These are phyloP conservation scores for Chelonus insularis DNA, from an alignment of 1,140 invertebrate species.

Conservation along the genomic window DNA sequence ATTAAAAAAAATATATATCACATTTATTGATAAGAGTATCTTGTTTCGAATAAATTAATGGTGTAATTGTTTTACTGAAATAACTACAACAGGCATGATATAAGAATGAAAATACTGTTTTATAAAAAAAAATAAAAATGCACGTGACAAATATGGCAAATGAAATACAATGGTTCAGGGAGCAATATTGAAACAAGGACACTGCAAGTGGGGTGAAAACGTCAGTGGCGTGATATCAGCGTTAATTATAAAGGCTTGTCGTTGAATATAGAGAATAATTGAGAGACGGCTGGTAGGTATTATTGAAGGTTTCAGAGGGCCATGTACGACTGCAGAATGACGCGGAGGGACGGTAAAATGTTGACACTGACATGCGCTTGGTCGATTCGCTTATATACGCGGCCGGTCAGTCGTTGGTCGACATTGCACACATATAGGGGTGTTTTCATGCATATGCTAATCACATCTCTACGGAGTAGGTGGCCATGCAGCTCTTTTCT, in stretches of 20 bases:
- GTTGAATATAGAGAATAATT: constrained; percentile 8
- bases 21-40: too few relatives aligned
- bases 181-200: background rate
- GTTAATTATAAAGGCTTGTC: constrained; percentile 8
- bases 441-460: constrained; percentile 54
- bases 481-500: background rate
- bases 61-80: too few relatives aligned
- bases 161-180: background rate
- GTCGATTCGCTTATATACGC: constrained; percentile 13
- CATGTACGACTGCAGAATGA: background rate
- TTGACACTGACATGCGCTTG: constrained; percentile 32
- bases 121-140: background rate
- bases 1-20: too few relatives aligned
- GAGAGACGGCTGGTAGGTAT: constrained; percentile 14
- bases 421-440: constrained; percentile 19
- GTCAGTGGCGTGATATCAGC: constrained; percentile 24
- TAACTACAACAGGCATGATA: too few relatives aligned
- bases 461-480: constrained; percentile 38
- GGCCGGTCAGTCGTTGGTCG: constrained; percentile 11
- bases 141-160: background rate
- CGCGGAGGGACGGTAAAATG: constrained; percentile 4
- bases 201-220: background rate
- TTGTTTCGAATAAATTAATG: too few relatives aligned
- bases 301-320: constrained; percentile 10
- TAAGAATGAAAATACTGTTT: too few relatives aligned